Evolutionary conservation across 2,888 invertebrate genomes (phyloP), one percentile per base, ranked within the genome.

Genomic region (Agrilus mali): DNA sequence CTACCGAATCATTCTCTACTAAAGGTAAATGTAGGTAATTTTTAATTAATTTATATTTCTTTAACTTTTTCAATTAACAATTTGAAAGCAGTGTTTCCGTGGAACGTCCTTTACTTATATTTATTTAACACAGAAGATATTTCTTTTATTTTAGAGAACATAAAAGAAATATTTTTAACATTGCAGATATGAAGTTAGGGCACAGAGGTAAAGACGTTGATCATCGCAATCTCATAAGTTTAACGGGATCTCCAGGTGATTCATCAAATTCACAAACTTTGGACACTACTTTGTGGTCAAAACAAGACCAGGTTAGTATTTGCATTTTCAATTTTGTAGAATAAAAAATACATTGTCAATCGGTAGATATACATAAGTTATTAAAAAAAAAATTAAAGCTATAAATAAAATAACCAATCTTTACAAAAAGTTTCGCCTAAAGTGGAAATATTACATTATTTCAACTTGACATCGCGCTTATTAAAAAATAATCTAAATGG

Each of bases 221-320:
- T 63, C 87, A 87, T 58, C 74, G 88, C 52, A 89, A 89, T 67
- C 66, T 89, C 47, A 89, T 89, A 58, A 82, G 86, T 45, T 65
- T 89, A 40, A 88, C 88, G 10, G 85, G 86, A 33, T 84, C 81
- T 16, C 80, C 79, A 1, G 69, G 61, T 36, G 54, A 53, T 35
- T 46, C 50, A 6, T 49, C 31, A 15, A 13, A 38, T 37, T 20
- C 47, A 34, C 33, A 32, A 37, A 16, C 44, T 7, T 41, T 27
- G 27, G 27, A 27, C 10, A 27, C 27, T 5, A 27, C 27, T 27
- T 27, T 27, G 10, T 27, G 27, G 27, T 27, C 27, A 10, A 27
- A 27, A 27, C 27, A 27, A 27, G 69, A 70, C 42, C 70, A 69
- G 58, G 70, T 69, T 55, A 56, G 56, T 53, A 22, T 27, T 27